Percentiles rank a stretch among this genome's conserved stretches.
These are phyloP conservation scores for Macrotis lagotis DNA, from an alignment of 2,113 vertebrate genomes.

Conservation along the genomic window DNA sequence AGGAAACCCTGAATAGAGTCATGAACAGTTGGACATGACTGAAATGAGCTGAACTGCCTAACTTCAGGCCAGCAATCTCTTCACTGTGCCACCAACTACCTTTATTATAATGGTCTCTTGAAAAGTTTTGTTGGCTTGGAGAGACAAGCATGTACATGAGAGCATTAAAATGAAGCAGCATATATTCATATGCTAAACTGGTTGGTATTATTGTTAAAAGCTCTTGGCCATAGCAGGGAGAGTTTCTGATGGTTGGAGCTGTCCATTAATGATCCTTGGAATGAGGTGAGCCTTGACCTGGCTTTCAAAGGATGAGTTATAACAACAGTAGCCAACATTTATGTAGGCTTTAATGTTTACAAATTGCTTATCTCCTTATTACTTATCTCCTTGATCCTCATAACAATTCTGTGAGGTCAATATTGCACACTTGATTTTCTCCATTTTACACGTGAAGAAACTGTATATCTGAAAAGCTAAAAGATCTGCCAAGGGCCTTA, in stretches of 20 bases:
- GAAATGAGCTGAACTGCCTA: background rate
- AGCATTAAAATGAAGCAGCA: background rate
- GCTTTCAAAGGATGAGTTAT: too few relatives aligned
- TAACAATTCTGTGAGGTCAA: background rate
- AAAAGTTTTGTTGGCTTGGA: background rate
- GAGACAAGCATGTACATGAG: background rate
- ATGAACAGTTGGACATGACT: background rate
- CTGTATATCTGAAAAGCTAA: background rate
- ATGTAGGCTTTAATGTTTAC: background rate
- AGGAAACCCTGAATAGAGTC: background rate
- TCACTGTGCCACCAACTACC: background rate
- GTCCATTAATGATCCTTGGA: background rate
- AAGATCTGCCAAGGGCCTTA: background rate
- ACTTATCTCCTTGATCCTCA: background rate
- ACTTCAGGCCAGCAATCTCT: background rate
- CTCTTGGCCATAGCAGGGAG: background rate
- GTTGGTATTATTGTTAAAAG: background rate
- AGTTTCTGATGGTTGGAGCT: background rate
- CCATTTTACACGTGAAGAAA: background rate
- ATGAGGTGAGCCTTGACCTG: background rate
- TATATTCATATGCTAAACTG: background rate
- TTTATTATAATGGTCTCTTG: background rate
- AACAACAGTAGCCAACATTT: background rate
- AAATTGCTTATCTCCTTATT: background rate
- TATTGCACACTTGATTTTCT: background rate